Evolutionary conservation across 2,888 invertebrate species (phyloP).

Genomic region (Chromoteleia sp.): DNA sequence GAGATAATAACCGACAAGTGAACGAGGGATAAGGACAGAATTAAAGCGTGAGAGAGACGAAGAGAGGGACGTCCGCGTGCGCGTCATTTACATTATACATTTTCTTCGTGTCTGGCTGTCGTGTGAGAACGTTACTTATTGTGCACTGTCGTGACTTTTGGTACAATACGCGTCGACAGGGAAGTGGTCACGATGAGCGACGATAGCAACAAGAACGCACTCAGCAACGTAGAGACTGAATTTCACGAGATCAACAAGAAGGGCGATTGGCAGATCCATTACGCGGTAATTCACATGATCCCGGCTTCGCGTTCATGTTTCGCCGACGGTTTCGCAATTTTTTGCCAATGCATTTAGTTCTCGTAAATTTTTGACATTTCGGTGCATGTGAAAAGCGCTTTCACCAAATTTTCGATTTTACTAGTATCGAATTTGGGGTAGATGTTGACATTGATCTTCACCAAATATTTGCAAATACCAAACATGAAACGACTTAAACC

Average conservation of each 20-base stretch:
- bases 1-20: conserved; percentile 12
- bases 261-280: conserved; percentile 90
- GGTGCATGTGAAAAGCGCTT: too few relatives aligned
- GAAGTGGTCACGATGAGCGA: conserved; percentile 76
- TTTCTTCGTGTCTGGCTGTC: conserved; percentile 1
- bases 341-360: too few relatives aligned
- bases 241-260: conserved; percentile 89
- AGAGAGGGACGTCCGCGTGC: conserved; percentile 24
- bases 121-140: background rate
- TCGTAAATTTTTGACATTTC: too few relatives aligned
- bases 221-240: conserved; percentile 89
- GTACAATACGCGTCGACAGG: conserved; percentile 13
- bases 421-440: too few relatives aligned
- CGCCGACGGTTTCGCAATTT: too few relatives aligned
- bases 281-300: conserved; percentile 88
- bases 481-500: too few relatives aligned
- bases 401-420: too few relatives aligned
- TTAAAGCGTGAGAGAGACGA: conserved; percentile 5
- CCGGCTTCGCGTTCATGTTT: too few relatives aligned
- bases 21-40: conserved; percentile 8
- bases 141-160: background rate
- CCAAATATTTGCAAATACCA: too few relatives aligned
- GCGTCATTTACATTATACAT: conserved; percentile 30
- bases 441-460: too few relatives aligned
- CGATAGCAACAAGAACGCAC: conserved; percentile 73